These are phyloP conservation scores for Nothoprocta pentlandii DNA, from an alignment of 2,113 vertebrate genomes.

Conservation along the genomic window DNA sequence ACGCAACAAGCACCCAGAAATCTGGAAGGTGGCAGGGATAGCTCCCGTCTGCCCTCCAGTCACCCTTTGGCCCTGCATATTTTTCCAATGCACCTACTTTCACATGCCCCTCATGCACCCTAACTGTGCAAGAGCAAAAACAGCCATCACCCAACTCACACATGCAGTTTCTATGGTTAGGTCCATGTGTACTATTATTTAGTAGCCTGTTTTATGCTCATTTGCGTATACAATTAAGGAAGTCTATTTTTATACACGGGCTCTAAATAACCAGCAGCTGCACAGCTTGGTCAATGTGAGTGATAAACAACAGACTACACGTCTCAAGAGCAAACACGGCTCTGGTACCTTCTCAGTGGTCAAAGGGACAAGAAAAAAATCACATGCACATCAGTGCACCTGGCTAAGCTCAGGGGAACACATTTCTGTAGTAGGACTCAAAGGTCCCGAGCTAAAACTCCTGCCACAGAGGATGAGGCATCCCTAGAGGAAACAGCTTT, in stretches of 20 bases:
- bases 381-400: background rate
- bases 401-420: background rate
- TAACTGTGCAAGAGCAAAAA: background rate
- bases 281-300: background rate
- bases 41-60: accelerated
- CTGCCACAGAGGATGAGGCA: background rate
- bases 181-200: background rate
- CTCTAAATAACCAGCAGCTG: background rate
- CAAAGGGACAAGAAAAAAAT: background rate
- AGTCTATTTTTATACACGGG: constrained; percentile 1
- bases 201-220: background rate
- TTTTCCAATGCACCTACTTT: background rate
- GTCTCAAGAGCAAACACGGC: background rate
- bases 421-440: background rate
- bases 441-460: background rate
- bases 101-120: background rate
- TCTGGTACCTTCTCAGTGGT: background rate
- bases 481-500: background rate
- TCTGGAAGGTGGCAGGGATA: background rate
- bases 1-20: background rate
- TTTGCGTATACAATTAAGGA: background rate
- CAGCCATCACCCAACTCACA: background rate
- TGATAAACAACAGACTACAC: background rate
- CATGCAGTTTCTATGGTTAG: background rate
- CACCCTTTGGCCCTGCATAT: background rate